Evolutionary conservation across 2,797 vertebrate genomes (phyloP), one percentile per base, ranked within the genome.

Genomic region (Xenopus petersii): DNA sequence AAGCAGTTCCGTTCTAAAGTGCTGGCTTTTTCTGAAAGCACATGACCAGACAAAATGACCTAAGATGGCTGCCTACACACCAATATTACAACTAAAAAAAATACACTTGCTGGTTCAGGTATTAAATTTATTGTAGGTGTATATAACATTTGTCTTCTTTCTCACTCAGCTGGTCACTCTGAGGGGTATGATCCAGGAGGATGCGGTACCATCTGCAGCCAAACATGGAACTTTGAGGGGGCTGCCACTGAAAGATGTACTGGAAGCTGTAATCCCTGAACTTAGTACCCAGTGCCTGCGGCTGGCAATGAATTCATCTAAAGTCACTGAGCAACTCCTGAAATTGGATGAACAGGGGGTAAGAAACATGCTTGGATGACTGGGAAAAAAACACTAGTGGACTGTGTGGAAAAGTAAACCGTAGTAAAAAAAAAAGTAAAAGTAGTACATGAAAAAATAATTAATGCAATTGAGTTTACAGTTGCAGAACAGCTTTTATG

Each of bases 331-430:
- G 82, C 96, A 98, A 87, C 94, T 98, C 56, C 93, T 96, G 47
- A 97, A 97, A 79, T 91, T 98, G 65, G 96, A 98, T 0, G 96
- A 98, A 76, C 96, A 98, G 80, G 95, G 94, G 91, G 96, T 98
- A 82, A 94, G 95, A 74, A 42, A 58, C 8, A 42, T 42, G 36
- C 36, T 42, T 30, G 26, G 26, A 30, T 30, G 4, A 1, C 26
- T 30, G 8, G 36, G 6, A 0, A 9, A 42, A 36, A 42, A 7
- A 42, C 36, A 42, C 26, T 30, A 42, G 36, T 42, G 36, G 36
- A 42, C 6, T 42, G 26, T 30, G 36, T 4, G 36, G 36, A 42
- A 42, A 42, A 42, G 36, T 6, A 42, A 30, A 30, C 26, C 26
- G 26, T 30, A 30, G 26, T 30, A 2, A 21, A 21, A 21, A 21